Conservation (phyloP, 2,113 vertebrate genomes). For the Vulpes ferrilata region DNA sequence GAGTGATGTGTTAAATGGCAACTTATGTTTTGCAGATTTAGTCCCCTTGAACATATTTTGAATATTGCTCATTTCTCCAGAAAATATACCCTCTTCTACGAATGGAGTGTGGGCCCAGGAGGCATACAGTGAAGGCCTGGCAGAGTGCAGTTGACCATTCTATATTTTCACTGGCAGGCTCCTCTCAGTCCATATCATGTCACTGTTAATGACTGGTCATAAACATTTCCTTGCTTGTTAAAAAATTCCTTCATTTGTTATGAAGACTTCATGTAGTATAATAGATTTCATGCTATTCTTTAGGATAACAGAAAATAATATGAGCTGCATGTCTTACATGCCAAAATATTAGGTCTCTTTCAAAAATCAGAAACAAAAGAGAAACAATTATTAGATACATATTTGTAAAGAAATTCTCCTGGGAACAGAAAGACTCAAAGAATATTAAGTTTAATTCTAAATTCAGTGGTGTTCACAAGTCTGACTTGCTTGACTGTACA, state of each 20-base stretch:
- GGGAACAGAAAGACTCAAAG: not conserved
- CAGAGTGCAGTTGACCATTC: not conserved
- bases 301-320: conserved; percentile 18
- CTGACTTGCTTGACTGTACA: not conserved
- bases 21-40: not conserved
- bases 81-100: conserved; percentile 11
- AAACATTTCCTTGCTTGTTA: not conserved
- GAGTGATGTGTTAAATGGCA: not conserved
- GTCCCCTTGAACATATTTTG: not conserved
- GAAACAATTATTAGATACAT: not conserved
- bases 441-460: conserved; percentile 31
- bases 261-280: not conserved
- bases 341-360: not conserved
- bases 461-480: conserved; percentile 16
- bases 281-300: not conserved
- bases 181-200: not conserved
- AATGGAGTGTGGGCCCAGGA: not conserved
- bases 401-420: conserved; percentile 18
- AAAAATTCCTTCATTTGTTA: not conserved
- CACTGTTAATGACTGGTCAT: not conserved
- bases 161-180: not conserved
- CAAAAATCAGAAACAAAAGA: conserved; percentile 17
- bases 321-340: not conserved
- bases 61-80: not conserved
- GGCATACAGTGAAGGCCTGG: not conserved